Evolutionary conservation across 2,797 vertebrate species (phyloP), one percentile per base, ranked within the genome.

Genomic region (Chiroxiphia lanceolata): DNA sequence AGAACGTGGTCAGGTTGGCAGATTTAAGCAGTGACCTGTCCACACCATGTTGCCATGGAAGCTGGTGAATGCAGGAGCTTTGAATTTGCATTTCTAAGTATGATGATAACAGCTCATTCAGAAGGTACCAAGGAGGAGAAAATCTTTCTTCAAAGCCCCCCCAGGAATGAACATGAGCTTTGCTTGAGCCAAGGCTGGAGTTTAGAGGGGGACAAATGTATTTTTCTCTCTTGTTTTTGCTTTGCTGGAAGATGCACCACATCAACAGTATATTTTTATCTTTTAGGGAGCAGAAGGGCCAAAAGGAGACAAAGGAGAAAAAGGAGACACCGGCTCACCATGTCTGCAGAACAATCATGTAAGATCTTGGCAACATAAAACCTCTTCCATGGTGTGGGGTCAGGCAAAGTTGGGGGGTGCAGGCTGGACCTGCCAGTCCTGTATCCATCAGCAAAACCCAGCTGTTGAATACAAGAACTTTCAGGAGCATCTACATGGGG

Each of bases 301-400:
- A 54, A 99, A 98, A 96, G 99, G 99, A 87, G 99, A 99, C 65
- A 99, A 98, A 91, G 99, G 99, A 90, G 99, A 99, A 67, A 99
- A 99, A 88, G 99, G 99, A 75, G 98, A 99, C 93, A 98, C 98
- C 0, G 98, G 98, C 26, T 95, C 95, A 11, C 97, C 98, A 0
- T 97, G 90, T 38, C 92, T 99, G 78, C 98, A 99, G 60, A 99
- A 99, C 76, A 99, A 98, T 94, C 98, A 99, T 93, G 99, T 99
- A 92, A 98, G 98, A 78, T 42, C 33, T 45, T 13, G 63, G 33
- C n/a, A 48, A 25, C 3, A 5, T 12, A 36, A 77, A 76, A 5
- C 26, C 36, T 72, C 22, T 54, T 77, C 45, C 11, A 8, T 2
- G 7, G 15, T 0, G 1, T 1, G 5, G 22, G 36, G 7, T 47